Percentiles rank a stretch among this genome's conserved stretches.
Conservation (phyloP, 2,797 vertebrate genomes). For the Pygocentrus nattereri region DNA sequence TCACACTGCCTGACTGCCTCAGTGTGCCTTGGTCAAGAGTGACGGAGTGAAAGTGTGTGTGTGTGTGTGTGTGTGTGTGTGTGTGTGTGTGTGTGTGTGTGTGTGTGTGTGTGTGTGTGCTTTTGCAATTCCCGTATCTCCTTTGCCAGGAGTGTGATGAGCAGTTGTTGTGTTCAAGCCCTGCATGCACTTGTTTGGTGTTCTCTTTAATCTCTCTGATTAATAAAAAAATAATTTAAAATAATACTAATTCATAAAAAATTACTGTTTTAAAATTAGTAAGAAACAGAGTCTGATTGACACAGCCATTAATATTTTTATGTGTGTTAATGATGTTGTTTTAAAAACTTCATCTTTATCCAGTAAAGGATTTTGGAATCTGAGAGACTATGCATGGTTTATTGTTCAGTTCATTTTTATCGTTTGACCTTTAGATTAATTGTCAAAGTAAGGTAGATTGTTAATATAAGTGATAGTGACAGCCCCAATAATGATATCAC, state of each 20-base stretch:
- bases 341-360: not conserved
- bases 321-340: not conserved
- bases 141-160: constrained; percentile 62
- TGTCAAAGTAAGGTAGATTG: too few relatives aligned
- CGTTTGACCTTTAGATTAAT: too few relatives aligned
- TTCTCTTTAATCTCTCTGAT: not conserved
- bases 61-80: constrained; percentile 43
- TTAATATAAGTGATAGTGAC: too few relatives aligned
- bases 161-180: constrained; percentile 30
- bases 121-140: constrained; percentile 46
- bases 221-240: too few relatives aligned
- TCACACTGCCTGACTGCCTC: constrained; percentile 44
- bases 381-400: not conserved
- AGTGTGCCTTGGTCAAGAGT: constrained; percentile 56
- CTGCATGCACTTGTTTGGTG: constrained; percentile 8
- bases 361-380: not conserved
- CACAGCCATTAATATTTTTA: too few relatives aligned
- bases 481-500: too few relatives aligned
- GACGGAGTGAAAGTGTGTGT: constrained; percentile 48
- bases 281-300: too few relatives aligned
- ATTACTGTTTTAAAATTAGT: too few relatives aligned
- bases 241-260: too few relatives aligned
- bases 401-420: not conserved
- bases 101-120: constrained; percentile 42
- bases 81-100: constrained; percentile 44